phyloP scores from a whole-genome alignment of 35 echinoderm and acorn worm species.

The Chiridota heheva region DNA sequence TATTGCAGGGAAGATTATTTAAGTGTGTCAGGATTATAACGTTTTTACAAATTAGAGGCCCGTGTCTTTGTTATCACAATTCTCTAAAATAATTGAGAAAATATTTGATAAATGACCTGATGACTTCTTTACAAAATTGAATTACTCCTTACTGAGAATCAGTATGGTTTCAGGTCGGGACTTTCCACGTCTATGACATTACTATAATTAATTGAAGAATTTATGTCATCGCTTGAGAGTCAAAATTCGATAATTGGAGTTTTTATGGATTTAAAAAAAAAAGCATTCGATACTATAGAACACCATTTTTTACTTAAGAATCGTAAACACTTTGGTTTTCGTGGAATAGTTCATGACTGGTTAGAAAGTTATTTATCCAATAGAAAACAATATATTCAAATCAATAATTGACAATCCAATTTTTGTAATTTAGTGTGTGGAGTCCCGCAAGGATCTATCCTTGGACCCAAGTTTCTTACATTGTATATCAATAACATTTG shows the following conservation, averaged over 20 bases:
- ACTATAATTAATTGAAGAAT: slow-evolving; percentile 14
- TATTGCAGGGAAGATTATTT: too few species aligned
- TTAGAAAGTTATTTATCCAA: slow-evolving; percentile 1
- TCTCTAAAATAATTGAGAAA: slow-evolving; percentile 25
- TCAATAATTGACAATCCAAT: background rate
- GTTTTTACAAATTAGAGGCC: slow-evolving; percentile 27
- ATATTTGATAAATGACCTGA: slow-evolving; percentile 7
- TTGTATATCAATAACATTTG: slow-evolving; percentile 24
- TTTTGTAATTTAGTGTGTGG: background rate
- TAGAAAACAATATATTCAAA: slow-evolving; percentile 21
- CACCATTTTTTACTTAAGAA: background rate
- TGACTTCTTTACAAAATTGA: slow-evolving; percentile 13
- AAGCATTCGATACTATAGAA: slow-evolving; percentile 31
- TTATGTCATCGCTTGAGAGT: background rate
- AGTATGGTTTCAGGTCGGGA: slow-evolving; percentile 13
- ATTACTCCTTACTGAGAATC: background rate
- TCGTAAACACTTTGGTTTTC: background rate
- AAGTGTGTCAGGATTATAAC: too few species aligned
- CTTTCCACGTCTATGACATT: background rate
- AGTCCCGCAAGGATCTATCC: slow-evolving; percentile 15
- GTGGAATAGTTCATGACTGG: background rate
- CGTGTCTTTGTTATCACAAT: background rate
- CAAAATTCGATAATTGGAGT: background rate
- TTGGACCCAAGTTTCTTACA: background rate
- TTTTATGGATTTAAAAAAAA: background rate